Evolutionary conservation across 2,113 vertebrate species (phyloP).

Genomic region (Brienomyrus brachyistius): DNA sequence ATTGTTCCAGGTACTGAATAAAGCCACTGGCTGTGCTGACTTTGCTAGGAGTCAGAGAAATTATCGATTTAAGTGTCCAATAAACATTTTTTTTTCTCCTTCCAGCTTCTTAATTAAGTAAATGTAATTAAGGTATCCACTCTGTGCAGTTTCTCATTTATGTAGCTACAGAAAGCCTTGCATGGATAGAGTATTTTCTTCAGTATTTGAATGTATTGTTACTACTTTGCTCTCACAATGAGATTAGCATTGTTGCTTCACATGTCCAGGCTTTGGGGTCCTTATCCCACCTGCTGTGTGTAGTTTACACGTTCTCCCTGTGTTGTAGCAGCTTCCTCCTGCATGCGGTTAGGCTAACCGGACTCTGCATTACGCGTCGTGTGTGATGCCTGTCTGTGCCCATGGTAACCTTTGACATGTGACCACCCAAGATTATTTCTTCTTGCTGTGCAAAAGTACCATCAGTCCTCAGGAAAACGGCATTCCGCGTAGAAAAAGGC

Average conservation of each 20-base stretch:
- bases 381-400: neutral
- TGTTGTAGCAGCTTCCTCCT: neutral
- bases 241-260: neutral
- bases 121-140: neutral
- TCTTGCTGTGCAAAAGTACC: neutral
- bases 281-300: neutral
- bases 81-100: neutral
- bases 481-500: neutral
- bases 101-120: neutral
- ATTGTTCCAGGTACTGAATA: neutral
- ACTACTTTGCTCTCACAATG: neutral
- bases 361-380: neutral
- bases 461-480: neutral
- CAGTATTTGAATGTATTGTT: neutral
- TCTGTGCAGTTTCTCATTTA: neutral
- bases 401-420: neutral
- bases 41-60: neutral
- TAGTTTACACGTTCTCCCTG: neutral
- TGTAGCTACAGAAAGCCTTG: neutral
- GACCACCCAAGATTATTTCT: neutral
- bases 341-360: neutral
- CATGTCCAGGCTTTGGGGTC: neutral
- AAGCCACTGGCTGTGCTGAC: neutral
- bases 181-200: neutral
- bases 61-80: neutral